A percentile compares a stretch with the other conserved stretches of the same genome.
Evolutionary conservation across 2,113 vertebrate genomes (phyloP).

Genomic region (Bufo bufo): DNA sequence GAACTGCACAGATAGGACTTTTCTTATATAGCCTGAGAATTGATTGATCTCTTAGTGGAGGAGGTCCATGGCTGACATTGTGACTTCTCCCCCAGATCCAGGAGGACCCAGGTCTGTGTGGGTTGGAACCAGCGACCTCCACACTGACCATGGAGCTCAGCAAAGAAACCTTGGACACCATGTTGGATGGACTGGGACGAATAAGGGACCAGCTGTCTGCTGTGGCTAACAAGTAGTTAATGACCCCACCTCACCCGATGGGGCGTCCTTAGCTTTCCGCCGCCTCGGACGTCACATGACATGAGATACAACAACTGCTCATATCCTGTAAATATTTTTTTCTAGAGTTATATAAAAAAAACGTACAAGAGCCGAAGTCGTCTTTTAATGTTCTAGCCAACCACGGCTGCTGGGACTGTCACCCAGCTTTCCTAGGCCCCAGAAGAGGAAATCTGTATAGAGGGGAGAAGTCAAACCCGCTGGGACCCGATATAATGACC

Average conservation of each 20-base stretch:
- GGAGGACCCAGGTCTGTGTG: slow-evolving; percentile 73
- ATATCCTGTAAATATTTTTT: slow-evolving; percentile 2
- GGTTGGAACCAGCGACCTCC: slow-evolving; percentile 70
- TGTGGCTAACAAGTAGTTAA: slow-evolving; percentile 81
- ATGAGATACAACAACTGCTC: neutral
- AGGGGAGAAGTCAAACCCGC: too few relatives aligned
- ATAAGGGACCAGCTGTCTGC: slow-evolving; percentile 89
- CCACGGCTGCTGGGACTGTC: too few relatives aligned
- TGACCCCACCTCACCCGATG: too few relatives aligned
- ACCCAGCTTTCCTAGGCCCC: neutral
- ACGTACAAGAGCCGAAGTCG: neutral
- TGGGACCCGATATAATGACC: too few relatives aligned
- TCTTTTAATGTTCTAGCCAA: too few relatives aligned
- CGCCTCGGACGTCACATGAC: neutral
- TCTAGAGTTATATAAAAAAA: neutral
- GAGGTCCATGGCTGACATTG: neutral
- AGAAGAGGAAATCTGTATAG: too few relatives aligned
- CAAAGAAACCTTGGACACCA: slow-evolving; percentile 92
- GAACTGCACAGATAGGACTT: neutral
- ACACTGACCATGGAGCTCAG: slow-evolving; percentile 88
- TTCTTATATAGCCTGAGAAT: neutral
- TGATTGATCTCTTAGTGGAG: neutral
- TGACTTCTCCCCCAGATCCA: slow-evolving; percentile 78
- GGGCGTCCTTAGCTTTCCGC: neutral
- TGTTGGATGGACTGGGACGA: slow-evolving; percentile 90